Conservation (phyloP, 2,797 vertebrate genomes). For the Aythya fuligula region DNA sequence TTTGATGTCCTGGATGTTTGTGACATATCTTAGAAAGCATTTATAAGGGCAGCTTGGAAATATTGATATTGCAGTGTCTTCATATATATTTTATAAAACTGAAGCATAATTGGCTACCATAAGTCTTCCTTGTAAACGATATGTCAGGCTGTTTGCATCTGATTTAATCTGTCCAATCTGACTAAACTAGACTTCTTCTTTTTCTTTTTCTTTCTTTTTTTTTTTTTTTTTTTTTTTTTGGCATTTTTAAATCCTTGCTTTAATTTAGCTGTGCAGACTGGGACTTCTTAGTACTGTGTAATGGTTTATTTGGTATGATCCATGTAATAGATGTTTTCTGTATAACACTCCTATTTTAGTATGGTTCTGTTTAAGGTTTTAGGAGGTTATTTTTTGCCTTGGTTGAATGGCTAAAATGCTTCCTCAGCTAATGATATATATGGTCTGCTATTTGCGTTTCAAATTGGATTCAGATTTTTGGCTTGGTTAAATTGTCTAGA, state of each 20-base stretch:
- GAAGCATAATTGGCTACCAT: not conserved
- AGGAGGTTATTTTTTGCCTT: not conserved
- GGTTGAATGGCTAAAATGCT: not conserved
- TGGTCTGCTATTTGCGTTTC: conserved; percentile 37
- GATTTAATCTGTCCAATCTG: not conserved
- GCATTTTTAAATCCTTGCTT: conserved; percentile 2
- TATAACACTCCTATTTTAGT: not conserved
- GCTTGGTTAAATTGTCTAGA: not conserved
- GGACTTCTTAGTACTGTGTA: not conserved
- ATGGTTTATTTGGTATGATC: conserved; percentile 9
- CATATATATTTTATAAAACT: not conserved
- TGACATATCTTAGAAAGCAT: not conserved
- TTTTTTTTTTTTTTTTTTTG: not conserved
- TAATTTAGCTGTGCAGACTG: not conserved
- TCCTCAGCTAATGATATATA: conserved; percentile 25
- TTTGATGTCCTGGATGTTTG: not conserved
- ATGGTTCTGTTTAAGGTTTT: conserved; percentile 7
- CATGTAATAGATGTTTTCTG: not conserved
- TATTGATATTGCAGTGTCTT: not conserved
- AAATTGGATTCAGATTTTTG: conserved; percentile 45
- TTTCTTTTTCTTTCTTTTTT: not conserved
- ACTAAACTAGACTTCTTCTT: not conserved
- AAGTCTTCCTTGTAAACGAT: not conserved
- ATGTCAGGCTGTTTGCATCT: not conserved
- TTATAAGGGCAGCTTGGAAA: not conserved